Evolutionary conservation across 2,888 invertebrate genomes (phyloP).

Genomic region (Drosophila mayaguana): DNA sequence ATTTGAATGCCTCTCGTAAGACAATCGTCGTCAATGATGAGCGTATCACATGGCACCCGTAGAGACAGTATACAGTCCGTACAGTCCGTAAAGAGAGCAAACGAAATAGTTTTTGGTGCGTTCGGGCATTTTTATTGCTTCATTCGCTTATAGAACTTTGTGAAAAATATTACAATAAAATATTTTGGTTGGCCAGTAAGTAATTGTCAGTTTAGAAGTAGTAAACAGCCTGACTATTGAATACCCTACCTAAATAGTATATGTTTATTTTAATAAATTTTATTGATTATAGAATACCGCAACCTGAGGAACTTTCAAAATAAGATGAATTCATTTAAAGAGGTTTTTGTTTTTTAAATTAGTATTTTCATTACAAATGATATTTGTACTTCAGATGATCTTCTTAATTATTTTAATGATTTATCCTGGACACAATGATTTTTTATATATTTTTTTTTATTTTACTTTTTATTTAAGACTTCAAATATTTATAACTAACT

Average conservation of each 20-base stretch:
- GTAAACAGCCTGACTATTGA: background rate
- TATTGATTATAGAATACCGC: no score
- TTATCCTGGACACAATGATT: no score
- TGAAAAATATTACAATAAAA: constrained; percentile 18
- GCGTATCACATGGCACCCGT: constrained; percentile 70
- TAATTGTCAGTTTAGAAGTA: background rate
- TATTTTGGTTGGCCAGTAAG: constrained; percentile 17
- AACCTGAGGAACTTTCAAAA: background rate
- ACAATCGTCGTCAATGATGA: constrained; percentile 74
- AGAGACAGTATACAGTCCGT: background rate
- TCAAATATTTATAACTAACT: no score
- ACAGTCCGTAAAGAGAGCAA: constrained; percentile 11
- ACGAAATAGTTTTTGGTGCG: constrained; percentile 51
- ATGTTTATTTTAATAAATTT: no score
- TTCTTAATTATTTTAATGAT: no score
- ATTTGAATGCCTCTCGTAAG: constrained; percentile 69
- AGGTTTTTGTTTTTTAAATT: no score
- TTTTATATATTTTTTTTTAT: no score
- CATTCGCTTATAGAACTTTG: constrained; percentile 63
- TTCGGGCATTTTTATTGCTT: constrained; percentile 81
- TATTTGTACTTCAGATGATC: no score
- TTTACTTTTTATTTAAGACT: no score
- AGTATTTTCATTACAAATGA: no score
- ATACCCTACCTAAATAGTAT: constrained; percentile 6
- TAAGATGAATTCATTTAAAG: no score